Percentiles rank a stretch among this genome's conserved stretches.
Conservation (phyloP, 2,797 vertebrate genomes). For the Momotus momota region DNA sequence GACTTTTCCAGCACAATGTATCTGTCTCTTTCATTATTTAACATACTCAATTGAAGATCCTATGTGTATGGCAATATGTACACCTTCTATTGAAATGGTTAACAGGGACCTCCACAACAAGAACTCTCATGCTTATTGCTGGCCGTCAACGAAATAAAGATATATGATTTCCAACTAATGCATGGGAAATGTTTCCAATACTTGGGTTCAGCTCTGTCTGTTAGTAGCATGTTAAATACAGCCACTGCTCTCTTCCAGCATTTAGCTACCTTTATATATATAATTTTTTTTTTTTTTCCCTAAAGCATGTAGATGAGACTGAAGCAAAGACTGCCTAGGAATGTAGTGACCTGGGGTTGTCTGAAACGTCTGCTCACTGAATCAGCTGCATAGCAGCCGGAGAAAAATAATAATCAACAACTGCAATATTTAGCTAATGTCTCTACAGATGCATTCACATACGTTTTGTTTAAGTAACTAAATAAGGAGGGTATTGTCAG, state of each 20-base stretch:
- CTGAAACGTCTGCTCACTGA: not conserved
- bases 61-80: fast-evolving
- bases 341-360: not conserved
- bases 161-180: not conserved
- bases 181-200: not conserved
- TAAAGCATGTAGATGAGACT: not conserved
- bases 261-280: not conserved
- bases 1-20: not conserved
- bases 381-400: not conserved
- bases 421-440: not conserved
- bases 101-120: not conserved
- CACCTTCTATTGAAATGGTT: not conserved
- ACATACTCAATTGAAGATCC: not conserved
- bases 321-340: not conserved
- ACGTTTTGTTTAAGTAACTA: not conserved
- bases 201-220: not conserved
- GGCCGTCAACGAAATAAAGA: not conserved
- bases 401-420: not conserved
- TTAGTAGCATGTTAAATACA: not conserved
- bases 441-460: not conserved
- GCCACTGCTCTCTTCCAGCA: not conserved
- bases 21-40: not conserved
- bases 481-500: not conserved
- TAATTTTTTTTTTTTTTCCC: not conserved
- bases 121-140: not conserved